Percentiles rank a stretch among this genome's conserved stretches.
Evolutionary conservation across 1,140 invertebrate genomes (phyloP).

Genomic region (Drosophila rhopaloa): DNA sequence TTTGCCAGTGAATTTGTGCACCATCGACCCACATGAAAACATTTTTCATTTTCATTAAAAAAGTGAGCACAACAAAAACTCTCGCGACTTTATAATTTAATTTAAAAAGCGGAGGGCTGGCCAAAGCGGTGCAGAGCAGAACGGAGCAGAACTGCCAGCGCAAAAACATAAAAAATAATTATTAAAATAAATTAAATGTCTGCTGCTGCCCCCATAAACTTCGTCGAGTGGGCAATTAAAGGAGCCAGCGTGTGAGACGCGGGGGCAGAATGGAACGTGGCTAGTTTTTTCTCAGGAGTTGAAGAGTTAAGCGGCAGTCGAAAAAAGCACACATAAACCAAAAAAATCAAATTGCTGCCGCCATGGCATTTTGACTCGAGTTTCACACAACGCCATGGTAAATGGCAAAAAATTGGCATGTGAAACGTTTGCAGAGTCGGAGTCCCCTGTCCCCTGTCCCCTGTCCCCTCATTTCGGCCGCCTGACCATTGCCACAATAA

Average conservation of each 20-base stretch:
- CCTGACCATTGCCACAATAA: slow-evolving; percentile 34
- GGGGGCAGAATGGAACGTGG: slow-evolving; percentile 24
- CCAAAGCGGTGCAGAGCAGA: slow-evolving; percentile 14
- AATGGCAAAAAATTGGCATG: slow-evolving; percentile 41
- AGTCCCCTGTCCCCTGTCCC: neutral
- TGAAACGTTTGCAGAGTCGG: slow-evolving; percentile 28
- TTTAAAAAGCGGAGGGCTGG: slow-evolving; percentile 67
- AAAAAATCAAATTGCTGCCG: slow-evolving; percentile 40
- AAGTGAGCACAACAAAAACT: slow-evolving; percentile 46
- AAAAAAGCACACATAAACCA: slow-evolving; percentile 10
- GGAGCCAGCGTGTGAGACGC: slow-evolving; percentile 13
- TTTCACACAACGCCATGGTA: slow-evolving; percentile 38
- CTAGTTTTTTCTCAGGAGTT: slow-evolving; percentile 44
- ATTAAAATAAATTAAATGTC: slow-evolving; percentile 83
- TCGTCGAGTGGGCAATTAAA: slow-evolving; percentile 74
- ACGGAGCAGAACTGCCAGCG: slow-evolving; percentile 7
- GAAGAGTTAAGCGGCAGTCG: slow-evolving; percentile 37
- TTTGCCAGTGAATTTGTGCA: slow-evolving; percentile 60
- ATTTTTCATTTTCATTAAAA: slow-evolving; percentile 76
- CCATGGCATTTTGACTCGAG: slow-evolving; percentile 47
- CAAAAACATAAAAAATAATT: slow-evolving; percentile 64
- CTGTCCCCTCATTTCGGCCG: slow-evolving; percentile 1
- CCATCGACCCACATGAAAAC: slow-evolving; percentile 68
- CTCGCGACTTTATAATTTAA: slow-evolving; percentile 77
- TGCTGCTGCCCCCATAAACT: slow-evolving; percentile 75